phyloP scores from a whole-genome alignment of 2,888 invertebrate genomes.

The Seladonia tumulorum region DNA sequence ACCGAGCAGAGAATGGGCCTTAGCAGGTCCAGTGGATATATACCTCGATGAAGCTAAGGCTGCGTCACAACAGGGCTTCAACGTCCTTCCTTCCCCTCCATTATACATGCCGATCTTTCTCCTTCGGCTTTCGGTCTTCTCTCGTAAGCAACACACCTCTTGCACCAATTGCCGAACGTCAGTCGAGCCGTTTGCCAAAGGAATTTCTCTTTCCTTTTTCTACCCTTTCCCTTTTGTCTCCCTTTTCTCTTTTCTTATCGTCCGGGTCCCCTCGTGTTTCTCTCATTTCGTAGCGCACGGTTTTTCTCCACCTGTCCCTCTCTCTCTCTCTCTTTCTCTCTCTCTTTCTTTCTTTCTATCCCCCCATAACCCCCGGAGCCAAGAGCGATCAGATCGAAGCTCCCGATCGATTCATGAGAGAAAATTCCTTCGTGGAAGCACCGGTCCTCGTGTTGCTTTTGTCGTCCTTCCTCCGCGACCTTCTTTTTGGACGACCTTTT shows the following conservation, averaged over 20 bases:
- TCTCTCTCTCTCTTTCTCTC: background rate
- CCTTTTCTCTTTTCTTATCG: background rate
- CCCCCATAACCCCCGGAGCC: background rate
- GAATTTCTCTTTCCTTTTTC: constrained; percentile 3
- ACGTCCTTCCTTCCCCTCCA: constrained; percentile 67
- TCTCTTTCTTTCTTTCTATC: background rate
- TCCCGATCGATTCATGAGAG: constrained; percentile 32
- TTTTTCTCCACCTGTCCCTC: constrained; percentile 7
- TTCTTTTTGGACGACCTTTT: constrained; percentile 37
- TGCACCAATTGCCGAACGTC: constrained; percentile 70
- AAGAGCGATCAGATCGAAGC: background rate
- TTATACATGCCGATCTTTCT: constrained; percentile 52
- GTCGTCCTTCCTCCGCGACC: constrained; percentile 17
- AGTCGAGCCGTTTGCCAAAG: constrained; percentile 29
- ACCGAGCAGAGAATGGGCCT: constrained; percentile 78
- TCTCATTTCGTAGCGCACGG: background rate
- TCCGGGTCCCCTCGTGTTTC: background rate
- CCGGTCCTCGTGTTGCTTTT: constrained; percentile 21
- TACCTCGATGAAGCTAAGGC: constrained; percentile 79
- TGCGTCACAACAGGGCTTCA: constrained; percentile 81
- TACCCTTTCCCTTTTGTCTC: constrained; percentile 3
- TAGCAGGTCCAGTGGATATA: constrained; percentile 84
- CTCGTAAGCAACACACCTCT: constrained; percentile 78
- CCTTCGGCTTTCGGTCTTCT: constrained; percentile 47
- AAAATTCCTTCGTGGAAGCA: constrained; percentile 48